phyloP scores from a whole-genome alignment of 2,888 invertebrate genomes.

The Periphyllus acericola region DNA sequence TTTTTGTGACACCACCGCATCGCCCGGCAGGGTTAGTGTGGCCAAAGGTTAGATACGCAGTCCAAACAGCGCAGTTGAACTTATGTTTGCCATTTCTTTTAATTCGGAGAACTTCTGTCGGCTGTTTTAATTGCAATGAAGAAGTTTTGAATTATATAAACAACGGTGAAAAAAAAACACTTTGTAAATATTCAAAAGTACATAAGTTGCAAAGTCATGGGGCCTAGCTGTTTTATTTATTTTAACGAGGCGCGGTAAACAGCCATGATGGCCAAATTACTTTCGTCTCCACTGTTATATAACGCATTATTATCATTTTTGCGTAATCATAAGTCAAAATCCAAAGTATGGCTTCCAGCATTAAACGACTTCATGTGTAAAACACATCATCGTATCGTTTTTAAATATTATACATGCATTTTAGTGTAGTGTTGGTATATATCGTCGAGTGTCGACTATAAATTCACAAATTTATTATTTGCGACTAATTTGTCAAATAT shows the following conservation, averaged over 20 bases:
- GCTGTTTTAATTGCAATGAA: constrained; percentile 20
- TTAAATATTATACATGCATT: no score
- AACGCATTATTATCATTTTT: background rate
- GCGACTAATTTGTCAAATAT: no score
- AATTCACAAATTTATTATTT: no score
- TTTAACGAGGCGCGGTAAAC: background rate
- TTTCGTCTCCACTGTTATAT: background rate
- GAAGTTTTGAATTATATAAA: constrained; percentile 39
- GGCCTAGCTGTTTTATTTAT: background rate
- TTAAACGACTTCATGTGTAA: no score
- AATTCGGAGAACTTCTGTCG: background rate
- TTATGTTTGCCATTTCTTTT: constrained; percentile 21
- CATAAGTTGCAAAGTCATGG: constrained; percentile 8
- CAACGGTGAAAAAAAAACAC: constrained; percentile 23
- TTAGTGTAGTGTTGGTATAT: no score
- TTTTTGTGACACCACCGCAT: constrained; percentile 30
- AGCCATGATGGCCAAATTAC: background rate
- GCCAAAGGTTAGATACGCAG: constrained; percentile 28
- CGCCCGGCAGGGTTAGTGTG: background rate
- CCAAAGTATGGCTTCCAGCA: background rate
- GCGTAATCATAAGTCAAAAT: background rate
- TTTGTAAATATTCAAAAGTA: constrained; percentile 23
- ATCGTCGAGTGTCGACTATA: no score
- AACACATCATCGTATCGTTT: no score
- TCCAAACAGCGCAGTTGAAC: constrained; percentile 20